Percentiles rank a stretch among this genome's conserved stretches.
These are phyloP conservation scores for Philopotamus ludificatus DNA, from an alignment of 1,140 invertebrate genomes.

Conservation along the genomic window DNA sequence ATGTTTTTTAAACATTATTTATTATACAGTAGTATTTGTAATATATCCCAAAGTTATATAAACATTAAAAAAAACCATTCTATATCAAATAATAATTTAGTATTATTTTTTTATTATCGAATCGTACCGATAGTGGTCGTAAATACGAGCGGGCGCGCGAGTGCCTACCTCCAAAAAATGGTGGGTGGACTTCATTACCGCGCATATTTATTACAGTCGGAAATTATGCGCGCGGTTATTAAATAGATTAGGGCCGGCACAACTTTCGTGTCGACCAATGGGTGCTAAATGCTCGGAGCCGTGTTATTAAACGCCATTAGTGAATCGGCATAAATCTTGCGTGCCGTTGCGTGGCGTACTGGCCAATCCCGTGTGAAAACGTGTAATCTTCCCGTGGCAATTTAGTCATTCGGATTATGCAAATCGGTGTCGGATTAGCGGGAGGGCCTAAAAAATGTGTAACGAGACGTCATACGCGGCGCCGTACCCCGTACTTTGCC, in stretches of 20 bases:
- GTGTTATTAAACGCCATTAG: slow-evolving; percentile 13
- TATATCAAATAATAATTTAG: no score
- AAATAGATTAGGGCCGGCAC: slow-evolving; percentile 4
- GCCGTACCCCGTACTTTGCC: no score
- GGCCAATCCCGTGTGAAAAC: slow-evolving; percentile 5
- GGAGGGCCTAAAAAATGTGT: no score
- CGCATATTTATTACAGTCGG: neutral
- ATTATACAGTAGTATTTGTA: no score
- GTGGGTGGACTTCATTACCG: slow-evolving; percentile 5
- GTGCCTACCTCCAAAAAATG: no score
- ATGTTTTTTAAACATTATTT: no score
- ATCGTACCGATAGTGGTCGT: no score
- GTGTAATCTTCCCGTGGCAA: neutral
- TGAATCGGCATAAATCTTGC: slow-evolving; percentile 3
- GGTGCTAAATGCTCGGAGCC: slow-evolving; percentile 4
- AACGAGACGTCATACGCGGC: no score
- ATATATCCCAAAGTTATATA: no score
- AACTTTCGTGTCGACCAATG: neutral
- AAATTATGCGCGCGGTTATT: slow-evolving; percentile 6
- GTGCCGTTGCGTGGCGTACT: neutral
- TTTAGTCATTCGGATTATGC: neutral
- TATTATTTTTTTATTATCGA: no score
- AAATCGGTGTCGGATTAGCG: neutral
- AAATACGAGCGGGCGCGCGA: no score
- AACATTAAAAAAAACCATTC: no score